Evolutionary conservation across 1,140 invertebrate genomes (phyloP).

Genomic region (Pseudomyrmex pallidus): DNA sequence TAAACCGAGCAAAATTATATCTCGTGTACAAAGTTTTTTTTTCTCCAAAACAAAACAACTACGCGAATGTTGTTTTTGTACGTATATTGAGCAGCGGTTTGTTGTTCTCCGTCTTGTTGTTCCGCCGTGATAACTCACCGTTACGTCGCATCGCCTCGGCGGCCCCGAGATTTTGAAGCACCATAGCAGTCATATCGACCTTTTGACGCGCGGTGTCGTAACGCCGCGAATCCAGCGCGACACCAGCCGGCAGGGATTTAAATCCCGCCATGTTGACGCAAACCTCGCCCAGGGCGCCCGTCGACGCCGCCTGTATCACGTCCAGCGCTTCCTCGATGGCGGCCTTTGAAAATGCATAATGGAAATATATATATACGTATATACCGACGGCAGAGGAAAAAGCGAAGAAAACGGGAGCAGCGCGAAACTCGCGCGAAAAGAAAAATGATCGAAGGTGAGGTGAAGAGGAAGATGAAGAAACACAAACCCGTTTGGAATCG

Average conservation of each 20-base stretch:
- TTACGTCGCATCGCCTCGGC: constrained; percentile 79
- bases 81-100: neutral
- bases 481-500: constrained; percentile 63
- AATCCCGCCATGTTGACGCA: constrained; percentile 90
- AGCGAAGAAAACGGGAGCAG: no score
- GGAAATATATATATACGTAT: no score
- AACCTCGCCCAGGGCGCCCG: constrained; percentile 89
- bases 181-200: constrained; percentile 89
- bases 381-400: no score
- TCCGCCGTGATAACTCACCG: constrained; percentile 46
- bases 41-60: no score
- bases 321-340: constrained; percentile 89
- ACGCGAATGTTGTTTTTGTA: no score
- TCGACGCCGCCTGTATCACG: constrained; percentile 90
- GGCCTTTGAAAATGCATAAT: constrained; percentile 24
- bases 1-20: no score
- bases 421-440: no score
- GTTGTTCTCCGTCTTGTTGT: neutral
- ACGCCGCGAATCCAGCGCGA: constrained; percentile 86
- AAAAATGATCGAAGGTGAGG: no score
- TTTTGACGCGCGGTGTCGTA: constrained; percentile 90
- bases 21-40: no score
- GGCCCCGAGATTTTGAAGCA: constrained; percentile 89
- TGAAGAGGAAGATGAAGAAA: neutral
- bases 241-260: constrained; percentile 86